phyloP scores from a whole-genome alignment of 2,797 vertebrate genomes.

The Galaxias olidus region DNA sequence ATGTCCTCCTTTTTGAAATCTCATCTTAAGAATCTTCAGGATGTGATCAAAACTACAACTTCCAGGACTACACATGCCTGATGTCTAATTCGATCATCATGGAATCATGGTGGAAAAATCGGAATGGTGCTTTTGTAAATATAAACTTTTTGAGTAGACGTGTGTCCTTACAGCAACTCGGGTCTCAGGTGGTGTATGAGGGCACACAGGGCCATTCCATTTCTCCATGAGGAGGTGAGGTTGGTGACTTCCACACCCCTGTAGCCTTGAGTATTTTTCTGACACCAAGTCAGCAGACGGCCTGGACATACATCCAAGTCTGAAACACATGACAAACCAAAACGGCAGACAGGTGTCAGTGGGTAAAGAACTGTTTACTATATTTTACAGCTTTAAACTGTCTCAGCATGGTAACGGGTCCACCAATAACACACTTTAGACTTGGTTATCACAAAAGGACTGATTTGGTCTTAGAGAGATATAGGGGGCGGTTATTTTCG shows the following conservation, averaged over 20 bases:
- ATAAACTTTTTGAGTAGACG: slow-evolving; percentile 13
- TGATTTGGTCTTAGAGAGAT: too few relatives aligned
- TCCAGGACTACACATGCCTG: too few relatives aligned
- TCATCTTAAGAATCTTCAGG: too few relatives aligned
- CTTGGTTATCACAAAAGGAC: too few relatives aligned
- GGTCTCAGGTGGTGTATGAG: slow-evolving; percentile 91
- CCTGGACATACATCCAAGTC: slow-evolving; percentile 87
- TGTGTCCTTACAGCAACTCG: slow-evolving; percentile 86
- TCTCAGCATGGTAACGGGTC: not conserved
- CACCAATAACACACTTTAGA: too few relatives aligned
- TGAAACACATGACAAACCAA: slow-evolving; percentile 47
- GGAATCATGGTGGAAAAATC: too few relatives aligned
- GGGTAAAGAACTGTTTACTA: not conserved
- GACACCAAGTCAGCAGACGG: slow-evolving; percentile 92
- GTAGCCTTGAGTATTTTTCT: slow-evolving; percentile 91
- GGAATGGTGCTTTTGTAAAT: too few relatives aligned
- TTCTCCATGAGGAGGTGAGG: slow-evolving; percentile 90
- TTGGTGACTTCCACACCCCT: slow-evolving; percentile 81
- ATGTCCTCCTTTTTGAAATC: too few relatives aligned
- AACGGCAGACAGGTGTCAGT: too few relatives aligned
- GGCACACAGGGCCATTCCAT: slow-evolving; percentile 90
- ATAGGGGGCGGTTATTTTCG: too few relatives aligned
- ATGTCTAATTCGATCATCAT: too few relatives aligned
- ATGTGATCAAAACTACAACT: too few relatives aligned
- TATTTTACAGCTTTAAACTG: not conserved